Evolutionary conservation across 2,888 invertebrate species (phyloP).

Genomic region (Rotaria sp.): DNA sequence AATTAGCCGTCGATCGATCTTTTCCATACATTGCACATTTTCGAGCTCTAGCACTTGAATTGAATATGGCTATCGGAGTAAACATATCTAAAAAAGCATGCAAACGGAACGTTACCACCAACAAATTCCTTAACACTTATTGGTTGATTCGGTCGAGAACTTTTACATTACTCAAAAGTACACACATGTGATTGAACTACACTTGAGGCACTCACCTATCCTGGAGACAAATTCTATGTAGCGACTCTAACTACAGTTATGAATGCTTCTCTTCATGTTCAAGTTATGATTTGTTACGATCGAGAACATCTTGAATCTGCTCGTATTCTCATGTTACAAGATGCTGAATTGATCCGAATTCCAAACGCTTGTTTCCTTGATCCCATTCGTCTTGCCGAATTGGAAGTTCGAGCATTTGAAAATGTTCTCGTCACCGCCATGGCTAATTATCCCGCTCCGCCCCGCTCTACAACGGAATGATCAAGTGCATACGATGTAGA

Average conservation of each 20-base stretch:
- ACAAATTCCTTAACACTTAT: neutral
- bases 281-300: neutral
- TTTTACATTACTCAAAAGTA: neutral
- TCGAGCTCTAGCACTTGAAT: neutral
- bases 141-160: neutral
- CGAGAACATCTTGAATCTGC: neutral
- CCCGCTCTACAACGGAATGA: neutral
- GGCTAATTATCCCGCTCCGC: neutral
- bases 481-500: neutral
- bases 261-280: neutral
- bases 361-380: neutral
- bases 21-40: neutral
- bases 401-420: neutral
- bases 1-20: neutral
- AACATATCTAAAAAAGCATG: neutral
- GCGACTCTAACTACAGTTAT: neutral
- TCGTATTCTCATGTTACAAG: neutral
- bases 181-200: neutral
- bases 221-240: neutral
- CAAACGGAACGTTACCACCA: neutral
- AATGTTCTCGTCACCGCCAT: neutral
- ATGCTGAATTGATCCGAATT: neutral
- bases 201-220: neutral
- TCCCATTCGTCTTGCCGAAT: neutral
- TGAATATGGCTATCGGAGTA: neutral